phyloP scores from a whole-genome alignment of 30 jellyfish, hydroid and myxozoan genomes.

The Catostylus mosaicus region DNA sequence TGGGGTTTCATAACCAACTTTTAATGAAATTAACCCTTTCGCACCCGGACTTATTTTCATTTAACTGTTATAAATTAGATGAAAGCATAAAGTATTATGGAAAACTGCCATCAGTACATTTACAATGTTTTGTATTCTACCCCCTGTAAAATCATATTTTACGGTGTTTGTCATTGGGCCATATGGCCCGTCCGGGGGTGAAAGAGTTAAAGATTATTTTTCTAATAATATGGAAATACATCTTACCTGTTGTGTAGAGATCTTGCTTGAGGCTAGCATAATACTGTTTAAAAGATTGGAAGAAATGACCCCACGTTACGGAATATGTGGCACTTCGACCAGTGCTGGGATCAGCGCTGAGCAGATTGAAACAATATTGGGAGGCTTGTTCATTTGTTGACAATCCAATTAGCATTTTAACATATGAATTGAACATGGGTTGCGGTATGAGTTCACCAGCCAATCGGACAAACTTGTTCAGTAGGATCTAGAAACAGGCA shows the following conservation, averaged over 20 bases:
- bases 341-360: constrained; percentile 54
- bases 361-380: constrained; percentile 83
- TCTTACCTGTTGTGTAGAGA: constrained; percentile 66
- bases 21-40: no score
- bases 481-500: constrained; percentile 56
- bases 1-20: no score
- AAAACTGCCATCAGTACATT: no score
- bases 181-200: no score
- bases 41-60: no score
- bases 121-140: no score
- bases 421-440: constrained; percentile 84
- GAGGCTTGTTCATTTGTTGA: constrained; percentile 80
- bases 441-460: constrained; percentile 94
- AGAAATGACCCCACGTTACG: constrained; percentile 93
- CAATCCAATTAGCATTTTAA: constrained; percentile 82
- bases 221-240: no score
- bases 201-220: no score
- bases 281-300: constrained; percentile 80
- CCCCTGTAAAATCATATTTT: no score
- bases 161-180: no score
- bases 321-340: constrained; percentile 72
- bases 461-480: constrained; percentile 85
- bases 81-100: no score
- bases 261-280: constrained; percentile 80
- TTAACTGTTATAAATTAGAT: no score